Percentiles rank a stretch among this genome's conserved stretches.
phyloP scores from a whole-genome alignment of 2,888 invertebrate species.

The Pristionchus fissidentatus region DNA sequence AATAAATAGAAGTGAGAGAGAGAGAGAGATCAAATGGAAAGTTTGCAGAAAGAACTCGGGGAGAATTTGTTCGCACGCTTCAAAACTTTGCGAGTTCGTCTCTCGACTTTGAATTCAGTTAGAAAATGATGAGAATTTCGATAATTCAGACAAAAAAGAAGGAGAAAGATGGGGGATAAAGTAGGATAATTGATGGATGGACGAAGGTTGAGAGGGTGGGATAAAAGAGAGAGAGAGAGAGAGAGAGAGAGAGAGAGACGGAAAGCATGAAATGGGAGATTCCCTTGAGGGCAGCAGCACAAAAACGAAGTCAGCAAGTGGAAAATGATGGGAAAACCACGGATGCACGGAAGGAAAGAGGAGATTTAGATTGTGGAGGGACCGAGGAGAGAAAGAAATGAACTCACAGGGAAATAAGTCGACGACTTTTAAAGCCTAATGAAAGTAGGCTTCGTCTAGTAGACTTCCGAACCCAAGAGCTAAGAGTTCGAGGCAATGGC shows the following conservation, averaged over 20 bases:
- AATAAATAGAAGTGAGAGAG: background rate
- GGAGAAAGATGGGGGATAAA: background rate
- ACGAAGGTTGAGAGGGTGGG: background rate
- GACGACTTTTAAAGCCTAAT: too few species aligned
- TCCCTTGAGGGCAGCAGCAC: constrained; percentile 18
- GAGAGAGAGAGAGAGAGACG: constrained; percentile 37
- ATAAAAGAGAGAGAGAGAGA: constrained; percentile 11
- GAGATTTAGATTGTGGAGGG: too few species aligned
- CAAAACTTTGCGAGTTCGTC: too few species aligned
- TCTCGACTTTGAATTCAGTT: too few species aligned
- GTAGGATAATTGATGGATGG: background rate
- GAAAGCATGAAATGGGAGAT: constrained; percentile 11
- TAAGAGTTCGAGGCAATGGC: too few species aligned
- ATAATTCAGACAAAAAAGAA: background rate
- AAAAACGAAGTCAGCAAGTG: constrained; percentile 20
- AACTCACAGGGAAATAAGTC: too few species aligned
- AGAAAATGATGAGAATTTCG: background rate
- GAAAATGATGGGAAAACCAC: constrained; percentile 2
- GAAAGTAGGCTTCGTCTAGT: too few species aligned
- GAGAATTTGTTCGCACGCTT: too few species aligned
- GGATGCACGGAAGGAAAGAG: too few species aligned
- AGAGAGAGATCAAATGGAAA: background rate
- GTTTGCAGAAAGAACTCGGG: too few species aligned
- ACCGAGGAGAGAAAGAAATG: too few species aligned
- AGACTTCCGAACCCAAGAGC: too few species aligned